These are phyloP conservation scores for Drosophila infuscata DNA, from an alignment of 2,888 invertebrate species.

Conservation along the genomic window DNA sequence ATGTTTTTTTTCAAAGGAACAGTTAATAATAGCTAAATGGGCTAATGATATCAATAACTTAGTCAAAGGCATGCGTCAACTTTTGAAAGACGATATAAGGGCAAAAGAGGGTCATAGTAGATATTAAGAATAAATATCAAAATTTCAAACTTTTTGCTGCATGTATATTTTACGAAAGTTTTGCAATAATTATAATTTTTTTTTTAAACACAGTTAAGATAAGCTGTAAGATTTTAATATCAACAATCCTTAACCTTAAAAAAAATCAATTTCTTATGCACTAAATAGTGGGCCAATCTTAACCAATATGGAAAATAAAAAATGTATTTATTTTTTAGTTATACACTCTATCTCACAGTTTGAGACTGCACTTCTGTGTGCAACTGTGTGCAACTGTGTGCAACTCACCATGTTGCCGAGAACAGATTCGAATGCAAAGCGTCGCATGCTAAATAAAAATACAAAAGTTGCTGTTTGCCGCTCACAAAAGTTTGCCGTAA, in stretches of 20 bases:
- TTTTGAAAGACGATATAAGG: no score
- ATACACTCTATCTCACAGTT: background rate
- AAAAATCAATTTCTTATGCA: background rate
- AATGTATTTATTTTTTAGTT: background rate
- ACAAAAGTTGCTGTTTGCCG: conserved; percentile 42
- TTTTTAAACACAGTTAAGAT: no score
- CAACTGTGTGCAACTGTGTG: background rate
- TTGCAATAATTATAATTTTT: no score
- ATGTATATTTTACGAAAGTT: no score
- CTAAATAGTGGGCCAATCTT: background rate
- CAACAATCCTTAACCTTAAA: background rate
- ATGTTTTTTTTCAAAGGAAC: no score
- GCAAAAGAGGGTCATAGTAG: no score
- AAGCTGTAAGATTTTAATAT: no score
- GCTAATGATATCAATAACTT: no score
- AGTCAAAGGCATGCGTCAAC: no score
- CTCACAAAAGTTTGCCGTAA: conserved; percentile 59
- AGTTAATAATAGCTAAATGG: no score
- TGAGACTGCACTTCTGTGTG: background rate
- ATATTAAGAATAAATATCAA: no score
- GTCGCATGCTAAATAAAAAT: background rate
- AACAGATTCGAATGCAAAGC: conserved; percentile 31
- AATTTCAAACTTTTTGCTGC: no score
- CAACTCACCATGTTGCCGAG: conserved; percentile 22
- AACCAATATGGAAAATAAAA: background rate